Conservation (phyloP, 2,888 invertebrate genomes). For the Cremastinae sp. region DNA sequence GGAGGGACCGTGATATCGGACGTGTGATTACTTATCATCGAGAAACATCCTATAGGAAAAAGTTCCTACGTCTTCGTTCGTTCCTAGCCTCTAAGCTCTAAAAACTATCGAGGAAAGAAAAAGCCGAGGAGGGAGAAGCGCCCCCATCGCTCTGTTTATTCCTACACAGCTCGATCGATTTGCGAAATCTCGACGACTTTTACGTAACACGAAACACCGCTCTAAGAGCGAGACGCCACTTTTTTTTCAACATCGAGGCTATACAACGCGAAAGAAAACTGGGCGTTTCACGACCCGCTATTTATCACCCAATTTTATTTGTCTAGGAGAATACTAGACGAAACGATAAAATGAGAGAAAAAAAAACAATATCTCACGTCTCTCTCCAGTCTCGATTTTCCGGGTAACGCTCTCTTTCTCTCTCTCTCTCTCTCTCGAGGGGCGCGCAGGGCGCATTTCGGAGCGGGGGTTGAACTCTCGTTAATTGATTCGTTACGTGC, state of each 20-base stretch:
- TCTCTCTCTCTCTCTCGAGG: not conserved
- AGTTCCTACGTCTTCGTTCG: constrained; percentile 7
- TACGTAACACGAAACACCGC: not conserved
- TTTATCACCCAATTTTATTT: not conserved
- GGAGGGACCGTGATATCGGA: constrained; percentile 82
- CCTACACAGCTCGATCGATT: constrained; percentile 5
- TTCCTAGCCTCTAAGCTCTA: constrained; percentile 43
- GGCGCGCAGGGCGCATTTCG: not conserved
- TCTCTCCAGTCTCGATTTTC: constrained; percentile 31
- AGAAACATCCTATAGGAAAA: constrained; percentile 74
- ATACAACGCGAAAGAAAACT: constrained; percentile 10
- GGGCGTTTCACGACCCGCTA: constrained; percentile 6
- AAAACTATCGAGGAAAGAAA: constrained; percentile 40
- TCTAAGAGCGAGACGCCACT: not conserved
- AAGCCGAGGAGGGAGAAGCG: constrained; percentile 16
- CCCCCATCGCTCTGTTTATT: constrained; percentile 1
- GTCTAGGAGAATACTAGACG: constrained; percentile 21
- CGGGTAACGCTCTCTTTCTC: constrained; percentile 1
- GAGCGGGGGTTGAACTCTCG: constrained; percentile 32
- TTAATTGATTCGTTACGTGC: constrained; percentile 57
- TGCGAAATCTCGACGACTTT: constrained; percentile 21
- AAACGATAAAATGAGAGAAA: constrained; percentile 49
- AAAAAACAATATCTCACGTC: constrained; percentile 20
- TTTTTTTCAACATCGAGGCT: not conserved
- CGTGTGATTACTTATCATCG: constrained; percentile 78